Evolutionary conservation across 2,113 vertebrate genomes (phyloP).

Genomic region (Peucedramus taeniatus): DNA sequence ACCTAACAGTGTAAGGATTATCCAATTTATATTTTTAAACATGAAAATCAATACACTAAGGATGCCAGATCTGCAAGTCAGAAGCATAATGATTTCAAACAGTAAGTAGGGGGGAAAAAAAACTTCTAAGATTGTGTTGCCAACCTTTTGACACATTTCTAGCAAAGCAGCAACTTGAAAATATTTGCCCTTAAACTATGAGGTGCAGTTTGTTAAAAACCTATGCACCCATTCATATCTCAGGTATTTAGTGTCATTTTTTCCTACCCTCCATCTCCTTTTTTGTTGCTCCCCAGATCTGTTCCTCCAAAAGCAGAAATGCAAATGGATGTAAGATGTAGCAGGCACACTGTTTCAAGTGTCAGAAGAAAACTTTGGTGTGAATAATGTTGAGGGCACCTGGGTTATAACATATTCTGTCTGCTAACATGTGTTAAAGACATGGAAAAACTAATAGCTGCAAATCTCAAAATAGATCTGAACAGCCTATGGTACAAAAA

Average conservation of each 20-base stretch:
- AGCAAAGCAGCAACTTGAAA: neutral
- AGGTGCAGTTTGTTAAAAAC: neutral
- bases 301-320: conserved; percentile 38
- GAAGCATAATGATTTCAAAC: neutral
- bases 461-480: neutral
- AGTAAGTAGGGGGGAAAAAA: neutral
- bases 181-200: neutral
- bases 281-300: neutral
- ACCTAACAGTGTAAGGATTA: neutral
- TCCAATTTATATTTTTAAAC: neutral
- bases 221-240: neutral
- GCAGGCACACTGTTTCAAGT: neutral
- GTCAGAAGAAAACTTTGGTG: neutral
- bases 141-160: neutral
- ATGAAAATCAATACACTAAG: neutral
- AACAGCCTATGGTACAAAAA: neutral
- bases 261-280: neutral
- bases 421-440: neutral
- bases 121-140: neutral
- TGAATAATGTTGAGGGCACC: neutral
- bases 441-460: neutral
- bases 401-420: neutral
- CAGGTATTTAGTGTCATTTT: neutral
- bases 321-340: neutral
- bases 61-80: neutral